Evolutionary conservation across 2,797 vertebrate genomes (phyloP), one percentile per base, ranked within the genome.

Genomic region (Karalla daura): DNA sequence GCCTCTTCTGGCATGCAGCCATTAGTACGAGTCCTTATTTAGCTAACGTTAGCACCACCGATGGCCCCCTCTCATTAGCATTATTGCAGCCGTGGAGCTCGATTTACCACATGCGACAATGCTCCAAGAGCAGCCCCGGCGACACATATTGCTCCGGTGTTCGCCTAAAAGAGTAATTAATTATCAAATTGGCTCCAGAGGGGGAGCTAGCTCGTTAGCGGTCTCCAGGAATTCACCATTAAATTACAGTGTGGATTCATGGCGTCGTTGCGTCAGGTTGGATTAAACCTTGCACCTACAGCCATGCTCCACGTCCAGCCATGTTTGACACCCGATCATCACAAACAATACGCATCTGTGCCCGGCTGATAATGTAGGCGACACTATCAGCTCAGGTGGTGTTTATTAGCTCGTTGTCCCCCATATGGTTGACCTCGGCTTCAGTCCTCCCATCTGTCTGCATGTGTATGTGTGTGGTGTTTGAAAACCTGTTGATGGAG

Each of bases 1-100:
- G 89, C 84, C 86, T 90, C 82, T 72, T 81, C 86, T 93, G 92
- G 92, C 91, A 90, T 80, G 85, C 90, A 89, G 90, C 90, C 91
- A 90, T 92, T 88, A 88, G 86, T 89, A 78, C 84, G 88, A 85
- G 70, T 75, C 81, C 70, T 90, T 87, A 83, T 85, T 86, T 78
- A 88, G 86, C 85, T 88, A 81, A 83, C 74, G 84, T 85, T 90
- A 88, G 85, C 86, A 73, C 39, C 62, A 78, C 58, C 54, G 39
- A 39, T 55, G 59, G 64, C 58, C 81, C 39, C n/a, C 82, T 32
- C 71, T 86, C 17, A 59, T 84, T 64, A 58, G 1, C 65, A 47
- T 55, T 17, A 53, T 51, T 41, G 63, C 50, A 7, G 40, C 51
- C 2, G 54, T 40, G 24, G 4, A 28, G 51, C 40, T 40, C 17